Evolutionary conservation across 2,888 invertebrate genomes (phyloP), one percentile per base, ranked within the genome.

Genomic region (Machimus atricapillus): DNA sequence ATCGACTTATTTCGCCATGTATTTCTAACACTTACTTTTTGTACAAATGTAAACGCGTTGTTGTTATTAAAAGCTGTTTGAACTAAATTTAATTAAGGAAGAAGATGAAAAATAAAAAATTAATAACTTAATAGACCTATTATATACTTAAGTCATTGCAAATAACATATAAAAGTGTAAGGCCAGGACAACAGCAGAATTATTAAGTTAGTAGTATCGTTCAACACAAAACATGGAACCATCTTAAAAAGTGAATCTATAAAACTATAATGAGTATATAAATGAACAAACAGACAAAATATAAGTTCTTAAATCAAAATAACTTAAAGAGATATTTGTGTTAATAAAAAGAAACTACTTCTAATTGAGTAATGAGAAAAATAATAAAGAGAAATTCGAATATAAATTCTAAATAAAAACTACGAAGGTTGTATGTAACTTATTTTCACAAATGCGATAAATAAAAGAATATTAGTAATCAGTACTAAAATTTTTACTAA

Each of bases 341-440:
- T 85, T 85, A 74, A 46, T 5, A 46, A 46, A 46, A 46, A 4
- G 14, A 14, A 85, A 85, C 85, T 74, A 85, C 46, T 85, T 74
- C 58, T 58, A 82, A 82, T 82, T 82, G 73, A 85, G 85, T 46
- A 85, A 85, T 85, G 85, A 74, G 46, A 85, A 85, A 46, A 85
- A 46, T 74, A 85, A 85, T 74, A 85, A 85, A 40, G 40, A 83
- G 31, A 85, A 85, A 85, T 74, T 74, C 74, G 73, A 74, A 85
- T 85, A 85, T 74, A 87, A 86, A 87, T 81, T 56, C 85, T 86
- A 87, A 87, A 86, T 86, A 74, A 87, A 87, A 87, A 79, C 77
- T 76, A 85, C 86, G 85, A 87, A 87, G 87, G 87, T 87, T 87
- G 87, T 87, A 87, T 87, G 87, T 87, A 87, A 77, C 86, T 87